phyloP scores from a whole-genome alignment of 2,888 invertebrate genomes.

The Eubasilissa splendida region DNA sequence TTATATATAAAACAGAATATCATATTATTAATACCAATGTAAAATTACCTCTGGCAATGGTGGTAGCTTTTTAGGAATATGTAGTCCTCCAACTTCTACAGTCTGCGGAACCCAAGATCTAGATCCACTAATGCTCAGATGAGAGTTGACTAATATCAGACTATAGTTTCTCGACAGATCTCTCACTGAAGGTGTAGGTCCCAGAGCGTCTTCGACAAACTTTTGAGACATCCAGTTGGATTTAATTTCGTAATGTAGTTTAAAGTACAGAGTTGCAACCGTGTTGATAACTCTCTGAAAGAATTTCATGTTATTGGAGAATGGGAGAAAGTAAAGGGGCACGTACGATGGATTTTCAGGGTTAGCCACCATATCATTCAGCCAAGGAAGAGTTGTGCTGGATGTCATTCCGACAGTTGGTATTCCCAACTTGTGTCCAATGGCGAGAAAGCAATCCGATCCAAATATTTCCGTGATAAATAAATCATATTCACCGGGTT shows the following conservation, averaged over 20 bases:
- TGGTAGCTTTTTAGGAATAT: constrained; percentile 64
- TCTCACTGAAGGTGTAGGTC: constrained; percentile 67
- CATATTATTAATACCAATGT: constrained; percentile 35
- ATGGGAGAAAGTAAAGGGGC: constrained; percentile 72
- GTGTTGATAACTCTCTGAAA: constrained; percentile 71
- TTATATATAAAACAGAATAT: neutral
- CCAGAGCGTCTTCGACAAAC: constrained; percentile 71
- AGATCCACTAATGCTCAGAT: constrained; percentile 73
- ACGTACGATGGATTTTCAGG: constrained; percentile 74
- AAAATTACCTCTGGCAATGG: constrained; percentile 67
- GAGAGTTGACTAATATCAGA: constrained; percentile 72
- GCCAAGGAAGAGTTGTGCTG: constrained; percentile 73
- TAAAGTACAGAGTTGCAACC: constrained; percentile 65
- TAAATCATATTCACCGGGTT: constrained; percentile 57
- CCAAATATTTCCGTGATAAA: constrained; percentile 68
- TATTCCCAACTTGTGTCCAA: constrained; percentile 71
- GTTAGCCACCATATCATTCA: constrained; percentile 72
- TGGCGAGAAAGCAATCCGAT: constrained; percentile 73
- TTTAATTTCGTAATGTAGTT: constrained; percentile 66
- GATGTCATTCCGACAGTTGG: constrained; percentile 72
- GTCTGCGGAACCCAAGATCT: constrained; percentile 72
- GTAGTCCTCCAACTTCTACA: constrained; percentile 74
- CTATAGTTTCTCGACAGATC: constrained; percentile 70
- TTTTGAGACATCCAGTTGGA: constrained; percentile 69
- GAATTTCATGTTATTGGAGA: constrained; percentile 69